A percentile compares a stretch with the other conserved stretches of the same genome.
These are phyloP conservation scores for Lepidurus apus DNA, from an alignment of 1,140 invertebrate species.

Conservation along the genomic window DNA sequence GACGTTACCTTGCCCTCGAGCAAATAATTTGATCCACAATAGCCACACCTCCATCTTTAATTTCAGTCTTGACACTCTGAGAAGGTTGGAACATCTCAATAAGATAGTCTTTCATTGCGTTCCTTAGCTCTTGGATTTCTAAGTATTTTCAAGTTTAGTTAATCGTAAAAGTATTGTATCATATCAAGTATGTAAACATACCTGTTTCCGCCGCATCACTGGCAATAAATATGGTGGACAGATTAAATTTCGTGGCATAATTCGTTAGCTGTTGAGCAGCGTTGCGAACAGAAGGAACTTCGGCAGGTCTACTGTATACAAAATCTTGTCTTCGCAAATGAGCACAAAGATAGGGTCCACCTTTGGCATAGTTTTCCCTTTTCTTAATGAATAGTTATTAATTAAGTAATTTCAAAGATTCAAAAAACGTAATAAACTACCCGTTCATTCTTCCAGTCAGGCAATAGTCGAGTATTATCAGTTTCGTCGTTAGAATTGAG, in stretches of 20 bases:
- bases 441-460: slow-evolving; percentile 60
- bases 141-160: slow-evolving; percentile 34
- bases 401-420: not conserved
- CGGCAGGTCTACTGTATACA: slow-evolving; percentile 55
- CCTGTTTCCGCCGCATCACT: slow-evolving; percentile 63
- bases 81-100: slow-evolving; percentile 46
- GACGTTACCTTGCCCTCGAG: slow-evolving; percentile 64
- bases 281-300: slow-evolving; percentile 64
- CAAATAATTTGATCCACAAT: slow-evolving; percentile 96
- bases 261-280: slow-evolving; percentile 65
- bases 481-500: slow-evolving; percentile 62
- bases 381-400: slow-evolving; percentile 45
- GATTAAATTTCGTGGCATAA: slow-evolving; percentile 52
- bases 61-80: slow-evolving; percentile 46
- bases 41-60: slow-evolving; percentile 80
- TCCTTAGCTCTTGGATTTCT: slow-evolving; percentile 52
- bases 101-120: slow-evolving; percentile 42
- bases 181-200: slow-evolving; percentile 37
- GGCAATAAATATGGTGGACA: slow-evolving; percentile 69
- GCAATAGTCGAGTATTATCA: slow-evolving; percentile 54
- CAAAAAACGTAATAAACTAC: slow-evolving; percentile 42
- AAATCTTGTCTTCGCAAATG: slow-evolving; percentile 85
- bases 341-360: slow-evolving; percentile 69
- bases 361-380: slow-evolving; percentile 46
- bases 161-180: slow-evolving; percentile 25